Base-by-base conservation (phyloP, 2,113 vertebrate species). In the pig (Sus scrofa) region DNA sequence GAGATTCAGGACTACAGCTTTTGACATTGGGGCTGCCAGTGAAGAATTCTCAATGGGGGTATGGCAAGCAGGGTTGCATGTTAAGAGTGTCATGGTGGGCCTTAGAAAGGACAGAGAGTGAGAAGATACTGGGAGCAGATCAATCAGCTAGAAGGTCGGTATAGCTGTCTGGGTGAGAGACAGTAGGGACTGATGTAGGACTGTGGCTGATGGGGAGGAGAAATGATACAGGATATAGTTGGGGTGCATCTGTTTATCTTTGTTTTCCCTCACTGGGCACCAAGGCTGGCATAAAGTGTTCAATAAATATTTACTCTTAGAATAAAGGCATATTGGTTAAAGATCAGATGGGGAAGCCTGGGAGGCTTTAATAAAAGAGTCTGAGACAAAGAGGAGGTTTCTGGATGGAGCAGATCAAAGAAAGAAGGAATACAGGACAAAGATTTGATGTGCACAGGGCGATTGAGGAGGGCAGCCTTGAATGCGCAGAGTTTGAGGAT, bases 271-370 rank as follows among this genome's bases (percentile, higher is more conserved):
- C 11, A 50, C 60, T 37, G 58, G 84, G 60, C 67, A 88, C 12
- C 6, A 54, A 63, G n/a, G 20, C 75, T 92, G 74, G 74, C 32
- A 54, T 30, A 24, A 74, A 81, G 54, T 34, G 30, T 50, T 87
- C 82, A 58, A 39, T 92, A 62, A n/a, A 93, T 14, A 34, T 44
- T 63, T 84, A 22, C 60, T 75, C 52, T 32, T 22, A 54, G 39
- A 68, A 88, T 88, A 71, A 44, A 86, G 56, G 79, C 81, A 96
- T 70, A 79, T 62, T 60, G 54, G 79, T 22, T 83, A 83, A 89
- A 79, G 34, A 93, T 32, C 84, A n/a, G 65, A 94, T 32, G 58
- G 70, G 60, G 22, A n/a, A n/a, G n/a, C n/a, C n/a, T n/a, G n/a
- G n/a, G n/a, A 34, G n/a, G 34, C 9, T 27, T 44, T 14, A 32